Percentiles rank a stretch among this genome's conserved stretches.
Evolutionary conservation across 35 echinoderm and acorn worm genomes (phyloP).

Genomic region (Amphiura filiformis): DNA sequence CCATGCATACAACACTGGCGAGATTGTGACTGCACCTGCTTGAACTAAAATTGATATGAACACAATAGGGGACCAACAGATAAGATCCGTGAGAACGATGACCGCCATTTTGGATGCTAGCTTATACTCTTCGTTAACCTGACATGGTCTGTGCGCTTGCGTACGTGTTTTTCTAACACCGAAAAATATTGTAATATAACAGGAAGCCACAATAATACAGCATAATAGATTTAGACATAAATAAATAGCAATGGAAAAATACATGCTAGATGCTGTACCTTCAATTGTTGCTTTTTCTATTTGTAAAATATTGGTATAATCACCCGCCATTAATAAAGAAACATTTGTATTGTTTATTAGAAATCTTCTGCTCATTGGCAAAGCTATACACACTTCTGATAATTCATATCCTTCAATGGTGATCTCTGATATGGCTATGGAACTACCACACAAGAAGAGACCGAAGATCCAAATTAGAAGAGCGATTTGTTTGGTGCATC

Average conservation of each 20-base stretch:
- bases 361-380: background rate
- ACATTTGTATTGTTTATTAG: background rate
- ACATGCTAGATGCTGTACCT: background rate
- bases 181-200: background rate
- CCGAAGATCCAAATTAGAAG: background rate
- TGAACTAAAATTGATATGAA: background rate
- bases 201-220: background rate
- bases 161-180: background rate
- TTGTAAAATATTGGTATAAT: background rate
- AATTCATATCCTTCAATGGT: background rate
- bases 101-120: background rate
- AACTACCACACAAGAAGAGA: background rate
- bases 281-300: background rate
- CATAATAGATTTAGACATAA: background rate
- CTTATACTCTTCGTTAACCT: background rate
- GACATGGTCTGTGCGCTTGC: background rate
- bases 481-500: background rate
- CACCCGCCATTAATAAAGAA: background rate
- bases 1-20: background rate
- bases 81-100: background rate
- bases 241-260: constrained; percentile 1
- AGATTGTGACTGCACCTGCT: background rate
- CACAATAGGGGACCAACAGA: background rate
- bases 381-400: background rate
- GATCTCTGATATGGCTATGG: background rate